phyloP scores from a whole-genome alignment of 2,888 invertebrate species.

The Pristionchus fissidentatus region DNA sequence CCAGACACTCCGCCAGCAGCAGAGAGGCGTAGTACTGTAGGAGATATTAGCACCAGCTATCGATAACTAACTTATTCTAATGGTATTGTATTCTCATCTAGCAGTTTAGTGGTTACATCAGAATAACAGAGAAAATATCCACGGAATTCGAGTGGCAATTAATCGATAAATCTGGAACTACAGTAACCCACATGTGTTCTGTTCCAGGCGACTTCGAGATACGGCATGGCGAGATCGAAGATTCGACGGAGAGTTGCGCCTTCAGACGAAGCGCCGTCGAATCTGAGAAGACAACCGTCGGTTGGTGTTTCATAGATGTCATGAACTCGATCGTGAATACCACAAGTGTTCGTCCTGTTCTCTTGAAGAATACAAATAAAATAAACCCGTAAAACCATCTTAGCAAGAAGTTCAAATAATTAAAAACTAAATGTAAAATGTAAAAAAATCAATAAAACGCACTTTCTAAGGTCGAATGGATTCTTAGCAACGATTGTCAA shows the following conservation, averaged over 20 bases:
- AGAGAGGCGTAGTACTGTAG: slow-evolving; percentile 60
- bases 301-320: too few relatives aligned
- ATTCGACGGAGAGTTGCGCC: slow-evolving; percentile 60
- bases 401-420: too few relatives aligned
- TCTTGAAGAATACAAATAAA: not conserved
- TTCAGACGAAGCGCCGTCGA: slow-evolving; percentile 46
- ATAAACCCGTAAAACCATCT: not conserved
- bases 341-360: not conserved
- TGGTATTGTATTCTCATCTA: too few relatives aligned
- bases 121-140: too few relatives aligned
- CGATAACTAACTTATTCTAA: not conserved
- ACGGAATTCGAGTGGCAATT: not conserved
- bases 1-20: slow-evolving; percentile 62
- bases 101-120: too few relatives aligned
- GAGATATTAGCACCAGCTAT: not conserved
- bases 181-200: slow-evolving; percentile 54
- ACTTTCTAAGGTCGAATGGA: slow-evolving; percentile 70
- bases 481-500: slow-evolving; percentile 73
- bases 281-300: too few relatives aligned
- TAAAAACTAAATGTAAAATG: not conserved
- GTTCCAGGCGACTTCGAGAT: slow-evolving; percentile 56
- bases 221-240: slow-evolving; percentile 58
- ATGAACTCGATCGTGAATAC: not conserved
- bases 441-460: not conserved
- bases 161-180: not conserved